Evolutionary conservation across 92 coral and sea anemone species (phyloP).

Genomic region (Porites cylindrica): DNA sequence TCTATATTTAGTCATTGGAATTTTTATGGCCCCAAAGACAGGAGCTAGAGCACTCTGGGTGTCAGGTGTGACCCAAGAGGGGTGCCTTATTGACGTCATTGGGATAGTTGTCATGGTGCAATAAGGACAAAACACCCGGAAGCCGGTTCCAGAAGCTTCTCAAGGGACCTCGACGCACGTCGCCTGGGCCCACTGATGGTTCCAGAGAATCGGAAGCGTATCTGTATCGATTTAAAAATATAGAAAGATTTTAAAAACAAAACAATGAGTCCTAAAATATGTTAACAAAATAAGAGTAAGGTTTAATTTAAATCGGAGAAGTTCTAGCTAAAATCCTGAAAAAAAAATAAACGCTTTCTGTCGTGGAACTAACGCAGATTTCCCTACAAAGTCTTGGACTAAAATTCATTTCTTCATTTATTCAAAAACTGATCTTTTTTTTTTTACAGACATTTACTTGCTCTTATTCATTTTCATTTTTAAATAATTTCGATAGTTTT

Average conservation of each 20-base stretch:
- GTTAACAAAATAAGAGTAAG: too few species aligned
- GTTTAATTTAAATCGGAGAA: too few species aligned
- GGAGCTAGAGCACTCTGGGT: not conserved
- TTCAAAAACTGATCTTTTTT: not conserved
- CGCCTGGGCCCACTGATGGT: not conserved
- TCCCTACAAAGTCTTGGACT: not conserved
- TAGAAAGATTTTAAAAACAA: not conserved
- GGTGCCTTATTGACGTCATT: slow-evolving; percentile 46
- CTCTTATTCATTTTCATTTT: not conserved
- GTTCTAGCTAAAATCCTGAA: too few species aligned
- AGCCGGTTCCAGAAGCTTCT: slow-evolving; percentile 37
- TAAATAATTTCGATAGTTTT: too few species aligned
- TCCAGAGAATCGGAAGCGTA: slow-evolving; percentile 21
- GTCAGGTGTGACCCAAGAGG: slow-evolving; percentile 29
- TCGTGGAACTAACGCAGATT: not conserved
- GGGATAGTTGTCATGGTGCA: slow-evolving; percentile 16
- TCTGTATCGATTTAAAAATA: slow-evolving; percentile 27
- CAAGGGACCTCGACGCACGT: slow-evolving; percentile 17
- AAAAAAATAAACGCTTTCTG: not conserved
- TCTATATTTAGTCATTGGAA: slow-evolving; percentile 44
- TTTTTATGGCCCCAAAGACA: slow-evolving; percentile 13
- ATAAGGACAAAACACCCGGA: not conserved
- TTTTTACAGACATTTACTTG: not conserved
- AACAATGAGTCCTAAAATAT: too few species aligned
- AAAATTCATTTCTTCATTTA: not conserved